A percentile compares a stretch with the other conserved stretches of the same genome.
These are phyloP conservation scores for Timandra comae DNA, from an alignment of 2,888 invertebrate genomes.

Conservation along the genomic window DNA sequence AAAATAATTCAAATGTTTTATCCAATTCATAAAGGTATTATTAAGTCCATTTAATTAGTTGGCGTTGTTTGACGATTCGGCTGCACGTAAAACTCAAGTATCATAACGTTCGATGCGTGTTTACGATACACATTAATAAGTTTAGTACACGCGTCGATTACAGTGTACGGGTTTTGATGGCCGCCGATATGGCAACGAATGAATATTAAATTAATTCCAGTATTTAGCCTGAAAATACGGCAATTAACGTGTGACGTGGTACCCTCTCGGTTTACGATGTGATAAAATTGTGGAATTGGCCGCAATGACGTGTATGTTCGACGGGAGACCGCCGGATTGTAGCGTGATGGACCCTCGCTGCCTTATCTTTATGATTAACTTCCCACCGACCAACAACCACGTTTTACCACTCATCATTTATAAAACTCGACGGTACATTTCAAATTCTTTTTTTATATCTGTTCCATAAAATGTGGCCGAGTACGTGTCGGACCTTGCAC, in stretches of 20 bases:
- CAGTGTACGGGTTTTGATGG: slow-evolving; percentile 39
- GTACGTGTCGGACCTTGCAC: no score
- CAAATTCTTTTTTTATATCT: slow-evolving; percentile 7
- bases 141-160: slow-evolving; percentile 30
- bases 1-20: no score
- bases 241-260: slow-evolving; percentile 46
- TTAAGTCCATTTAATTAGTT: no score
- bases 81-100: slow-evolving; percentile 7
- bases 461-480: no score
- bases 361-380: slow-evolving; percentile 46
- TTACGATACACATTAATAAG: slow-evolving; percentile 28
- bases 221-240: slow-evolving; percentile 49
- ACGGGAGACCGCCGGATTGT: slow-evolving; percentile 18
- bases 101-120: slow-evolving; percentile 13
- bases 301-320: slow-evolving; percentile 18
- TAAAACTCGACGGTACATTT: slow-evolving; percentile 14
- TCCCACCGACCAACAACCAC: slow-evolving; percentile 26
- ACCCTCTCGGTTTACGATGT: slow-evolving; percentile 44
- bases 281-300: slow-evolving; percentile 46
- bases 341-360: slow-evolving; percentile 27
- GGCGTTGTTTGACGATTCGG: slow-evolving; percentile 1
- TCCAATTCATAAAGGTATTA: no score
- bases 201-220: slow-evolving; percentile 54
- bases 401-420: slow-evolving; percentile 17
- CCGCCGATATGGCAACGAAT: slow-evolving; percentile 39